Base-by-base conservation (phyloP, 2,113 vertebrate species). In the Apodemus sylvaticus region DNA sequence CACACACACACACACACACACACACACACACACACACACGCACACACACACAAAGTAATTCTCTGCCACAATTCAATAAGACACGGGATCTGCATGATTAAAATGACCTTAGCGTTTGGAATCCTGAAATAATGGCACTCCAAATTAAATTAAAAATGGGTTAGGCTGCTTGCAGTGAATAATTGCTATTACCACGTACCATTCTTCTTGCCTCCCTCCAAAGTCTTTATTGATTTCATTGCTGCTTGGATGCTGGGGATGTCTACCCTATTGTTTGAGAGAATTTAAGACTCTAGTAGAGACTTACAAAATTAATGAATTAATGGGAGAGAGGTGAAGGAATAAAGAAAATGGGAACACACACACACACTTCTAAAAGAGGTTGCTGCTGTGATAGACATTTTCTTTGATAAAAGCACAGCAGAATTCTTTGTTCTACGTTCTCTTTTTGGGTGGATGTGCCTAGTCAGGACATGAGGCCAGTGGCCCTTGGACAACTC, bases 81-180 rank as follows among this genome's bases (percentile, higher is more conserved):
- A 98, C 95, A 97, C 14, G 87, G 90, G 86, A 97, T 98, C 91
- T 97, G 94, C 96, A 86, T 97, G 97, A 98, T 97, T 97, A 97
- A 98, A 97, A 97, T 96, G 96, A 96, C 83, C 91, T 98, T 94
- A 97, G 73, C 48, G 86, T 98, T 98, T 96, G 95, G 91, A 97
- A 97, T 96, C 82, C 90, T 98, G 97, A 96, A 96, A 97, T 97
- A 97, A 97, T 96, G 95, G 88, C 81, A 26, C 42, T 97, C 86
- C 76, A 97, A 94, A 98, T 98, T 97, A 93, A 98, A 98, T 98
- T 96, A 24, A 96, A 98, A 98, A 98, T 96, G 31, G 68, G 96
- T 98, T 97, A 62, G 76, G 91, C 96, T 97, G 90, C 94, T 98
- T 97, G 92, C 87, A 5, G 14, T 89, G 66, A 98, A 93, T 97